Evolutionary conservation across 2,113 vertebrate species (phyloP), one percentile per base, ranked within the genome.

Genomic region (Chlorodrepanis virens): DNA sequence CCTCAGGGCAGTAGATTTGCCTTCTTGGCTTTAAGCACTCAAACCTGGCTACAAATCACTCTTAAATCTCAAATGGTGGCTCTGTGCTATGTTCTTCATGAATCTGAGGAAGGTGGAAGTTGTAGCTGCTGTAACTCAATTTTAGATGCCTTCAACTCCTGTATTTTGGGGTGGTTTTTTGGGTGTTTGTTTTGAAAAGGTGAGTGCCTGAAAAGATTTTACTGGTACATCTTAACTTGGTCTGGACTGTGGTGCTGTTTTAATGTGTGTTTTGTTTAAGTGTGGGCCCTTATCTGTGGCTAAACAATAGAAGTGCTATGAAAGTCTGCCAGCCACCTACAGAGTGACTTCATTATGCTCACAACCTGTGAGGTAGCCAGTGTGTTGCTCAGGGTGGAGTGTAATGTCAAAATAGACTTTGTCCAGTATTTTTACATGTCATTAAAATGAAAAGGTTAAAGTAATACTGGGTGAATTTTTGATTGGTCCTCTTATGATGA

Each of bases 361-460:
- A 2, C 27, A 61, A 92, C 21, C 13, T 77, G 50, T 5, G 8
- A 91, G 50, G 35, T 11, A 87, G 84, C 35, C 52, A 44, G 65
- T 7, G 28, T 47, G 47, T 49, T 71, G 70, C 53, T 90, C 94
- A 90, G 93, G 89, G 47, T 87, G 47, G 23, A 89, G 20, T 12
- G 27, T n/a, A 45, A 74, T 77, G 50, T 42, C 64, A 86, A 39
- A 76, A 47, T 2, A 86, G 5, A 59, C 6, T 57, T 80, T 42
- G 40, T 72, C 42, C 3, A 25, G 33, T 83, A 44, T 67, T 94
- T 83, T 89, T 54, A 80, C 7, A 25, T 54, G 27, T 47, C 63
- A 87, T 81, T 94, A 75, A 92, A 91, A 90, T 65, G 22, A 18
- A 69, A 67, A 92, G 45, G 80, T 86, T 54, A 31, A 93, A 90